Conservation (phyloP, 2,113 vertebrate genomes). For the Esox niger region DNA sequence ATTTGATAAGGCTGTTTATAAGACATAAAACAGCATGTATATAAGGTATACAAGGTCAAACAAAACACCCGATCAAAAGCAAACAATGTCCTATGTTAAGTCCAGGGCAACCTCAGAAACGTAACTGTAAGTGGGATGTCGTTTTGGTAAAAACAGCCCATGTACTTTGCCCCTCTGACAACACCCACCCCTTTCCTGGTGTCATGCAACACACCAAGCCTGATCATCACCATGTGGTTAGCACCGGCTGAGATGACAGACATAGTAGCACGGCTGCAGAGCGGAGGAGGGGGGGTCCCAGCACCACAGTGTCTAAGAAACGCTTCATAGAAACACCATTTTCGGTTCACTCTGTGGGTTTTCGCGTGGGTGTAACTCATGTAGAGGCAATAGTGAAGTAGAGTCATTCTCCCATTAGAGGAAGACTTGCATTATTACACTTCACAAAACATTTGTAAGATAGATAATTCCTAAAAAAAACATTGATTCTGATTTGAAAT, state of each 20-base stretch:
- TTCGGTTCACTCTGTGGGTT: not conserved
- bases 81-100: no score
- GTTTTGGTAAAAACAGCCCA: no score
- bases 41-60: no score
- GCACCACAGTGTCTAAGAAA: not conserved
- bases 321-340: not conserved
- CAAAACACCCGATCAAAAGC: no score
- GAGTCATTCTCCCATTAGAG: conserved; percentile 12
- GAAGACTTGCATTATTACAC: conserved; percentile 29
- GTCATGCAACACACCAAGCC: not conserved
- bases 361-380: not conserved
- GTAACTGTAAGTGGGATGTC: no score
- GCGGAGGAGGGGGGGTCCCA: not conserved
- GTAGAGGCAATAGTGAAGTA: conserved; percentile 27
- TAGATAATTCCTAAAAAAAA: conserved; percentile 19
- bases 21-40: no score
- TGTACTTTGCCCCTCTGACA: no score
- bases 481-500: not conserved
- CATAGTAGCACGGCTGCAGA: not conserved
- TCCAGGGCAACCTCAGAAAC: no score
- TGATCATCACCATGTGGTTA: not conserved
- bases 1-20: no score
- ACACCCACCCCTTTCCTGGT: not conserved
- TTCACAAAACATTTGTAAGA: conserved; percentile 39
- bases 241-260: conserved; percentile 31